Evolutionary conservation across 2,113 vertebrate genomes (phyloP), one percentile per base, ranked within the genome.

Genomic region (Rhineura floridana): DNA sequence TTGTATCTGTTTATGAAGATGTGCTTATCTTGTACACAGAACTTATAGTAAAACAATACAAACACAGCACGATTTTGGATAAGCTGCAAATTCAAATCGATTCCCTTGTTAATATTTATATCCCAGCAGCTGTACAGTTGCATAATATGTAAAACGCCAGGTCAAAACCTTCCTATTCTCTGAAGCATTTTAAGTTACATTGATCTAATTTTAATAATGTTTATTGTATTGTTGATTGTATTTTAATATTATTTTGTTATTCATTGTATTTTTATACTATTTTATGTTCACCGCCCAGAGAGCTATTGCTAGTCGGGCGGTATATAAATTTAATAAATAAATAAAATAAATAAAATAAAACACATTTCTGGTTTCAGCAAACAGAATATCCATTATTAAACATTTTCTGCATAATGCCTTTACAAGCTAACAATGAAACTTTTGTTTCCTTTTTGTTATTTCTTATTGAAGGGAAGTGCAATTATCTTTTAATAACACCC

Each of bases 81-180:
- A 83, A 75, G 70, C 5, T 1, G 4, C 0, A 1, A 13, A 81
- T 78, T 21, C 42, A 86, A 0, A 0, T 85, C 81, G 55, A 30
- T 89, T 89, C 67, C 69, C 91, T 78, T 90, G 85, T 84, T 90
- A 90, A 85, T 92, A 94, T 87, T 95, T 95, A 87, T 78, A 83
- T 84, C 83, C 44, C 48, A 50, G 48, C 48, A 50, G 48, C 11
- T 50, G n/a, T n/a, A n/a, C n/a, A n/a, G n/a, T n/a, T n/a, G n/a
- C n/a, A n/a, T n/a, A n/a, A n/a, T n/a, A n/a, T n/a, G n/a, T n/a
- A n/a, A n/a, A n/a, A n/a, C n/a, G n/a, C n/a, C n/a, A n/a, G n/a
- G n/a, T n/a, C n/a, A n/a, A n/a, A n/a, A n/a, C n/a, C n/a, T n/a
- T n/a, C n/a, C n/a, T n/a, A n/a, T n/a, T n/a, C n/a, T n/a, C n/a